These are phyloP conservation scores for Xiphias gladius DNA, from an alignment of 2,113 vertebrate species.

Conservation along the genomic window DNA sequence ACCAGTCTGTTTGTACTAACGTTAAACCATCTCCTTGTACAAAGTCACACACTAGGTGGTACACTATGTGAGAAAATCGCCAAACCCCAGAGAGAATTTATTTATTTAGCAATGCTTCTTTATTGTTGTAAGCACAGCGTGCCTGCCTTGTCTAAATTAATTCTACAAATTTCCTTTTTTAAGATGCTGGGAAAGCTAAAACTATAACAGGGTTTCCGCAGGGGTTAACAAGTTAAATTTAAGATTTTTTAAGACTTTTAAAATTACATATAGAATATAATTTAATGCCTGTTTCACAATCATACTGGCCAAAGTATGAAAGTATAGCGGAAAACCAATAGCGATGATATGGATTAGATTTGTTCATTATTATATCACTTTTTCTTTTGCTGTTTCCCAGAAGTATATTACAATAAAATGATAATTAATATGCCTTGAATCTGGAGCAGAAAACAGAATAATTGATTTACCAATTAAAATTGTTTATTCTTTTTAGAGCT, in stretches of 20 bases:
- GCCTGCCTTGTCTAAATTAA: conserved; percentile 50
- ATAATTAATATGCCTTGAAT: no score
- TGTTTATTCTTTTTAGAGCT: no score
- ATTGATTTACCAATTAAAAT: no score
- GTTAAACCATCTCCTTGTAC: conserved; percentile 19
- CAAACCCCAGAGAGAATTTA: conserved; percentile 48
- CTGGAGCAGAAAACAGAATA: no score
- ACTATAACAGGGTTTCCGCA: conserved; percentile 14
- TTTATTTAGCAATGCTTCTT: conserved; percentile 62
- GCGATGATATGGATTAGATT: neutral
- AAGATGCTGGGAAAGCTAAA: conserved; percentile 19
- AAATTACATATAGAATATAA: neutral
- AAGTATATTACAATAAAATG: no score
- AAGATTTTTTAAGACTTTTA: neutral
- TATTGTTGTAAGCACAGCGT: conserved; percentile 46
- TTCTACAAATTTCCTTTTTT: conserved; percentile 33
- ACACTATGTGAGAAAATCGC: conserved; percentile 6
- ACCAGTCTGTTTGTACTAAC: conserved; percentile 14
- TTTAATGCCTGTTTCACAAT: conserved; percentile 1
- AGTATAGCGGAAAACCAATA: neutral
- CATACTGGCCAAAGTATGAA: neutral
- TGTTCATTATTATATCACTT: neutral
- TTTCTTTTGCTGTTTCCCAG: no score
- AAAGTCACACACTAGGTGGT: conserved; percentile 44
- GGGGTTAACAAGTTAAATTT: neutral